phyloP scores from a whole-genome alignment of 2,888 invertebrate species.

The Drosophila lacicola region DNA sequence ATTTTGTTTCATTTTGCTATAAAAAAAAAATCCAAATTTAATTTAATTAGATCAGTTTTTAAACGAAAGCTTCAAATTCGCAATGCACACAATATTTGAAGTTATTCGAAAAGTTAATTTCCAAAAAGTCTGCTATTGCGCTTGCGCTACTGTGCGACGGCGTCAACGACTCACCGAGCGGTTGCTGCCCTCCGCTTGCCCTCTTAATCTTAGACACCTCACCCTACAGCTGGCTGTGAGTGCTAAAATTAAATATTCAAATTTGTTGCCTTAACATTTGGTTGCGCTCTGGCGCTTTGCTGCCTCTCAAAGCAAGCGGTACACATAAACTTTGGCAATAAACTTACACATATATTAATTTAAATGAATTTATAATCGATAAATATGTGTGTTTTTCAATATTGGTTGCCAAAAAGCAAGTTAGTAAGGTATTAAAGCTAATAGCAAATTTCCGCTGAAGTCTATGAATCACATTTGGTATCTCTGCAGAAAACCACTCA shows the following conservation, averaged over 20 bases:
- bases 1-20: too few relatives aligned
- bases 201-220: slow-evolving; percentile 26
- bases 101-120: too few relatives aligned
- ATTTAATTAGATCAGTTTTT: too few relatives aligned
- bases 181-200: slow-evolving; percentile 34
- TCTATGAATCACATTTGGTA: slow-evolving; percentile 56
- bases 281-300: slow-evolving; percentile 46
- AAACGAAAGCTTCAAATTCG: too few relatives aligned
- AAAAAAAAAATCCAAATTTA: too few relatives aligned
- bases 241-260: slow-evolving; percentile 77
- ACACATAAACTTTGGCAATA: slow-evolving; percentile 45
- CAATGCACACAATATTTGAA: too few relatives aligned
- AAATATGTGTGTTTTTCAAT: slow-evolving; percentile 3
- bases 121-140: not conserved
- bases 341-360: slow-evolving; percentile 31
- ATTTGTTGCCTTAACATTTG: slow-evolving; percentile 67
- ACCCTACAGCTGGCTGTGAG: slow-evolving; percentile 21
- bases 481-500: slow-evolving; percentile 39
- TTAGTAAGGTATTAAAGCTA: slow-evolving; percentile 33
- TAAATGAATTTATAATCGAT: slow-evolving; percentile 46
- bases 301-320: slow-evolving; percentile 29
- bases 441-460: slow-evolving; percentile 56
- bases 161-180: slow-evolving; percentile 63
- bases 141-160: slow-evolving; percentile 51
- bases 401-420: slow-evolving; percentile 33